Base-by-base conservation (phyloP, 2,797 vertebrate genomes). In the Notamacropus eugenii region DNA sequence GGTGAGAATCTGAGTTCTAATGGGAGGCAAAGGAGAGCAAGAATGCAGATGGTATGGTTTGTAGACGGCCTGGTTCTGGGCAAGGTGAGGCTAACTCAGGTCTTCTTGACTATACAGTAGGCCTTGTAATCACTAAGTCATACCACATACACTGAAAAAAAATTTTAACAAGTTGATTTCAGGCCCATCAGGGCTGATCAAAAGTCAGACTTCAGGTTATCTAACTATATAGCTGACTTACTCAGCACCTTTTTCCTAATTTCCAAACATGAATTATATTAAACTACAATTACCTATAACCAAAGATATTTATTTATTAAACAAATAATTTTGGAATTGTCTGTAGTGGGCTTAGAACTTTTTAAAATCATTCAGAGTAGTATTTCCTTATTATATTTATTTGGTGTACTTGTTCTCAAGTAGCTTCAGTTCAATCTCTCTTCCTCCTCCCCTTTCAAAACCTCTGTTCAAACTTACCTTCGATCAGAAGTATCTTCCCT, bases 191-290 rank as follows among this genome's bases (percentile, higher is more conserved):
- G 16, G 58, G 90, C 87, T 87, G 56, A 91, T 90, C 67, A 62
- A 95, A 95, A 96, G 62, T 90, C 46, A 95, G 52, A 46, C 31
- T 19, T 97, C 52, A 93, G 46, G 56, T 46, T 93, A 94, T 90
- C 14, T 92, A 92, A 91, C 52, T 54, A 97, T 95, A 46, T 91
- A 95, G 91, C 16, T 55, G 92, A 10, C 56, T 96, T 95, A 91
- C 91, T 34, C 58, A 87, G 54, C 87, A 87, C 31, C 34, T 95
- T 96, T 97, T 96, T 24, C 46, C 93, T 5, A 93, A 46, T 92
- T 62, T 95, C 16, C 87, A 94, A 96, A 96, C 67, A 96, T 62
- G 90, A 93, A 90, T 92, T 91, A 54, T 96, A 92, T 93, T 96
- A 92, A 95, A 95, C 91, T 93, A 24, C 14, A 96, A 95, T 94